phyloP scores from a whole-genome alignment of 2,888 invertebrate species.

The Microchrysa polita region DNA sequence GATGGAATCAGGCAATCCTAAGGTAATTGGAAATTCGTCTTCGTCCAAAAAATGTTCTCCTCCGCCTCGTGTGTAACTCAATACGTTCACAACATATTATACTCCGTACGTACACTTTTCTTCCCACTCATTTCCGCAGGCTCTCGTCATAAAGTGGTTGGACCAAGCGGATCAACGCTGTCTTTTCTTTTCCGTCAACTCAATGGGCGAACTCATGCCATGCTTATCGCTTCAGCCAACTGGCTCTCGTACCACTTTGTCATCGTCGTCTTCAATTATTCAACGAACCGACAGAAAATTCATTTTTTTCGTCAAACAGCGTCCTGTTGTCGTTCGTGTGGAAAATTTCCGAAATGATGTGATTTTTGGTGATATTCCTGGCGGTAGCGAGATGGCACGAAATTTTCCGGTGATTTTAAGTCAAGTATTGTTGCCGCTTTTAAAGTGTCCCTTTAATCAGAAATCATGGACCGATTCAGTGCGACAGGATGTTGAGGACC shows the following conservation, averaged over 20 bases:
- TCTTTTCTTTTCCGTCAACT: constrained; percentile 63
- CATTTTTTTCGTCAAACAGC: constrained; percentile 68
- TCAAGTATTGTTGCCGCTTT: constrained; percentile 77
- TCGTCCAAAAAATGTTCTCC: neutral
- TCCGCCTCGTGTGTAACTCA: neutral
- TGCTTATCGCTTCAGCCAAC: constrained; percentile 62
- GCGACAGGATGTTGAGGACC: constrained; percentile 74
- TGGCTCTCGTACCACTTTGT: neutral
- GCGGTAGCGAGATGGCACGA: constrained; percentile 73
- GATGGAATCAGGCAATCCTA: constrained; percentile 72
- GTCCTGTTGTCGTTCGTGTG: constrained; percentile 61
- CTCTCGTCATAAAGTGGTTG: constrained; percentile 62
- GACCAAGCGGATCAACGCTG: constrained; percentile 59
- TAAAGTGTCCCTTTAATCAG: constrained; percentile 76
- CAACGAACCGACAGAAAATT: constrained; percentile 61
- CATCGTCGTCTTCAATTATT: no score
- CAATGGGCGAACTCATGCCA: constrained; percentile 65
- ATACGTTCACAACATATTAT: neutral
- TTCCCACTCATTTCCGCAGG: no score
- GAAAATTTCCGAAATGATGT: constrained; percentile 65
- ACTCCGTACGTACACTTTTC: no score
- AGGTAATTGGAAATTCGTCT: constrained; percentile 21
- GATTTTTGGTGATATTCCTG: constrained; percentile 78
- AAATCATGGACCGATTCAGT: constrained; percentile 78
- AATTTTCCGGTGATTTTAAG: constrained; percentile 77